Evolutionary conservation across 2,888 invertebrate genomes (phyloP).

Genomic region (Kuschelorhynchus macadamiae): DNA sequence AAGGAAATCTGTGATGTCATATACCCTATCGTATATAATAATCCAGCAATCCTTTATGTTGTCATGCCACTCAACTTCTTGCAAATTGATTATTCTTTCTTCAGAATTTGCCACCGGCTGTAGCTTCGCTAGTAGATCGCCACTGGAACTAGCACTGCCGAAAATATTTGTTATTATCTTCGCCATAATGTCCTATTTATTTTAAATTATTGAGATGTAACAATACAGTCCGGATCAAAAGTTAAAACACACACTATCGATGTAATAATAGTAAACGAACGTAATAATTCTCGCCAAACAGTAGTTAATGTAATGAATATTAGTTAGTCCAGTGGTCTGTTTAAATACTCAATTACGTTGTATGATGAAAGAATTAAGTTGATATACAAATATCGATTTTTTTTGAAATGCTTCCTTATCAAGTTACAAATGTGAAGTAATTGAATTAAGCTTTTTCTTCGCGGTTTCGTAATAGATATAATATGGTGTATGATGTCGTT

Average conservation of each 20-base stretch:
- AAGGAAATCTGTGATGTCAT: constrained; percentile 84
- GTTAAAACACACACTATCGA: neutral
- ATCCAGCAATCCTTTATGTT: constrained; percentile 84
- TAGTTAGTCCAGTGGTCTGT: constrained; percentile 1
- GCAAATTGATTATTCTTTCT: constrained; percentile 72
- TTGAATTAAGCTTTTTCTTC: constrained; percentile 1
- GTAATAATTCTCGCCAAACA: neutral
- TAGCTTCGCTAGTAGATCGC: neutral
- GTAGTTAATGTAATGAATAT: constrained; percentile 16
- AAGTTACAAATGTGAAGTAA: constrained; percentile 25
- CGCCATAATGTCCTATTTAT: constrained; percentile 27
- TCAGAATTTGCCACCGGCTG: neutral
- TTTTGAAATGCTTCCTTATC: constrained; percentile 41
- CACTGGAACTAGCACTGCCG: constrained; percentile 10
- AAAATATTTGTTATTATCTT: constrained; percentile 26
- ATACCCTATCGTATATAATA: constrained; percentile 88
- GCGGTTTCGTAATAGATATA: neutral
- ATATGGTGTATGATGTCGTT: no score
- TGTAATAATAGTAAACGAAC: no score
- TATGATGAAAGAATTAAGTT: constrained; percentile 33
- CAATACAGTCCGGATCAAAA: neutral
- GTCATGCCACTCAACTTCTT: constrained; percentile 85
- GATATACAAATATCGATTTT: constrained; percentile 25
- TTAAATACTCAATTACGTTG: constrained; percentile 22
- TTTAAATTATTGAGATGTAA: no score